Percentiles rank a stretch among this genome's conserved stretches.
phyloP scores from a whole-genome alignment of 1,140 invertebrate genomes.

The Formica selysi region DNA sequence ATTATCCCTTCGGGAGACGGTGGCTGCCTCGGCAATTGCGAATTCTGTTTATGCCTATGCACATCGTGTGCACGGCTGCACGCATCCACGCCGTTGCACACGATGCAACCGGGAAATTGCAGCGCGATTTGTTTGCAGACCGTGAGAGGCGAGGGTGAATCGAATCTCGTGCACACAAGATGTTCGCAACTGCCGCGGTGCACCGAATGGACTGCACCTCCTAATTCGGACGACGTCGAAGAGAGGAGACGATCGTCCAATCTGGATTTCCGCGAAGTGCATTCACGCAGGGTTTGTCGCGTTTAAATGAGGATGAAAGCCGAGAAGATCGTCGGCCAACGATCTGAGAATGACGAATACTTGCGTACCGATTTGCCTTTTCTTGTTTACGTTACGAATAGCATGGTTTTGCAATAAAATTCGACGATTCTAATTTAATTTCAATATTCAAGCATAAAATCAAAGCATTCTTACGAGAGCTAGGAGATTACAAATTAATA shows the following conservation, averaged over 20 bases:
- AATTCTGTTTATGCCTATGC: slow-evolving; percentile 64
- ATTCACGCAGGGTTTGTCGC: slow-evolving; percentile 43
- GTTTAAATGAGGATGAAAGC: slow-evolving; percentile 43
- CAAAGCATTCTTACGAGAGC: neutral
- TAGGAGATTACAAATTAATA: neutral
- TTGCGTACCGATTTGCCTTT: slow-evolving; percentile 25
- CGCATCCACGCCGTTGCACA: slow-evolving; percentile 23
- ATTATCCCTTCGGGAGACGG: slow-evolving; percentile 47
- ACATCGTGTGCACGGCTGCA: neutral
- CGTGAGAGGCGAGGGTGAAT: neutral
- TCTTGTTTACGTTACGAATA: neutral
- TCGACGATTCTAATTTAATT: neutral
- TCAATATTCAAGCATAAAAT: neutral
- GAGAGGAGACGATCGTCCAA: neutral
- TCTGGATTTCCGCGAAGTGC: slow-evolving; percentile 62
- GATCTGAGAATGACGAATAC: slow-evolving; percentile 10
- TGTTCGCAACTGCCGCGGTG: slow-evolving; percentile 40
- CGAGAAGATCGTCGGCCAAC: slow-evolving; percentile 52
- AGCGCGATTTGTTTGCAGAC: slow-evolving; percentile 57
- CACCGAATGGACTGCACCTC: slow-evolving; percentile 34
- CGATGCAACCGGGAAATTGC: slow-evolving; percentile 46
- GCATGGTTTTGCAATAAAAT: neutral
- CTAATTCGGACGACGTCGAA: slow-evolving; percentile 57
- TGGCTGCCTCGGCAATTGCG: slow-evolving; percentile 37
- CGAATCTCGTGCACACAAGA: slow-evolving; percentile 45